Percentiles rank a stretch among this genome's conserved stretches.
Conservation (phyloP, 2,797 vertebrate genomes). For the Coendou prehensilis region DNA sequence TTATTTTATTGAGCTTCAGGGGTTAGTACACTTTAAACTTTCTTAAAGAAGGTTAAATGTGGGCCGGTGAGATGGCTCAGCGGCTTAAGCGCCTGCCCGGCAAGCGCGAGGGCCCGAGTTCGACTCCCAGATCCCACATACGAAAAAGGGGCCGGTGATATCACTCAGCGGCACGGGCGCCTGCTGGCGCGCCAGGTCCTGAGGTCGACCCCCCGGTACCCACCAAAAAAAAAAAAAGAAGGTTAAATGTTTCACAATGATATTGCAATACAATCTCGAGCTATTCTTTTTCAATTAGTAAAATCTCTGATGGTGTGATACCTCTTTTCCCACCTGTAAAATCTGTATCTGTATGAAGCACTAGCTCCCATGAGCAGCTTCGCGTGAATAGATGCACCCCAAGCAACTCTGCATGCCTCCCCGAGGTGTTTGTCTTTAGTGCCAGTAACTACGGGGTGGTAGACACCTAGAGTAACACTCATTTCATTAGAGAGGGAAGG, state of each 20-base stretch:
- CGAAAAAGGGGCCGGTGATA: too few species aligned
- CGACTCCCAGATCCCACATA: too few species aligned
- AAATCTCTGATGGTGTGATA: not conserved
- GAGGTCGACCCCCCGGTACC: too few species aligned
- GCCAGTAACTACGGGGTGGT: not conserved
- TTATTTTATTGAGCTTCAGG: not conserved
- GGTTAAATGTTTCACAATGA: conserved; percentile 31
- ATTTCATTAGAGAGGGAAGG: not conserved
- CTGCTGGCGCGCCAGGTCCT: too few species aligned
- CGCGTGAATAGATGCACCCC: not conserved
- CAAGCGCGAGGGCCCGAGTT: too few species aligned
- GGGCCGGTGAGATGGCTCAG: too few species aligned
- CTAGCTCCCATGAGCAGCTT: not conserved
- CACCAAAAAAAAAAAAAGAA: too few species aligned
- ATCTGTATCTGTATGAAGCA: not conserved
- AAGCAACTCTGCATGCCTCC: not conserved
- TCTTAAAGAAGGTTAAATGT: conserved; percentile 39
- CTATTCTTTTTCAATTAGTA: conserved; percentile 7
- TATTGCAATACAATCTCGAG: not conserved
- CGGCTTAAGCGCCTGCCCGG: too few species aligned
- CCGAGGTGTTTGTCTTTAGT: not conserved
- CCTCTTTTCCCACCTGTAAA: not conserved
- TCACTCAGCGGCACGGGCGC: too few species aligned
- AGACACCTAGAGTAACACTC: not conserved
- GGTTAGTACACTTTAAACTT: conserved; percentile 25